Conservation (phyloP, 2,797 vertebrate genomes). For the Austrolebias charrua region DNA sequence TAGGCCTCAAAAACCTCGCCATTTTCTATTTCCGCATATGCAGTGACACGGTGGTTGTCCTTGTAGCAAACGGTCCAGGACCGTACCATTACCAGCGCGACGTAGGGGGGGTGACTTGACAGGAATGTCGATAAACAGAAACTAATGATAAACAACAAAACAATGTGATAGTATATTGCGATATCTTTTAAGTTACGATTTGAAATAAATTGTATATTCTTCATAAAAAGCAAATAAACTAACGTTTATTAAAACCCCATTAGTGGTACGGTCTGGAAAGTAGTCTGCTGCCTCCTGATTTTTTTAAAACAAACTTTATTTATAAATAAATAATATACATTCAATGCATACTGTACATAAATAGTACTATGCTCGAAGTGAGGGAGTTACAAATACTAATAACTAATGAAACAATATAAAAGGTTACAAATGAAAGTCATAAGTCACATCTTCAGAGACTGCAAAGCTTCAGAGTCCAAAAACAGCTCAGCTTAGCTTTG, state of each 20-base stretch:
- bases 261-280: constrained; percentile 44
- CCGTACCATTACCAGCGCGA: constrained; percentile 55
- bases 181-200: fast-evolving
- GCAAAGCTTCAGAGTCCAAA: no score
- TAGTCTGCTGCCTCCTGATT: background rate
- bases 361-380: no score
- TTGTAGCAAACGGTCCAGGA: constrained; percentile 52
- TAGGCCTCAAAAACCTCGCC: constrained; percentile 73
- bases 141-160: background rate
- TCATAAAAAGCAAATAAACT: background rate
- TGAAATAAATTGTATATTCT: no score
- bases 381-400: no score
- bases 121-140: background rate
- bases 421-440: no score
- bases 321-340: no score
- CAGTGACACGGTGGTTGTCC: background rate
- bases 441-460: no score
- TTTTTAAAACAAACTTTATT: background rate
- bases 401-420: no score
- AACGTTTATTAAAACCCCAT: fast-evolving
- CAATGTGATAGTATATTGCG: no score
- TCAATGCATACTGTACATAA: no score
- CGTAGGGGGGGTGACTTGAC: constrained; percentile 14
- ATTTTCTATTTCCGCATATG: constrained; percentile 38
- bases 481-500: no score